A percentile compares a stretch with the other conserved stretches of the same genome.
Conservation (phyloP, 1,140 invertebrate species). For the Lineus longissimus region DNA sequence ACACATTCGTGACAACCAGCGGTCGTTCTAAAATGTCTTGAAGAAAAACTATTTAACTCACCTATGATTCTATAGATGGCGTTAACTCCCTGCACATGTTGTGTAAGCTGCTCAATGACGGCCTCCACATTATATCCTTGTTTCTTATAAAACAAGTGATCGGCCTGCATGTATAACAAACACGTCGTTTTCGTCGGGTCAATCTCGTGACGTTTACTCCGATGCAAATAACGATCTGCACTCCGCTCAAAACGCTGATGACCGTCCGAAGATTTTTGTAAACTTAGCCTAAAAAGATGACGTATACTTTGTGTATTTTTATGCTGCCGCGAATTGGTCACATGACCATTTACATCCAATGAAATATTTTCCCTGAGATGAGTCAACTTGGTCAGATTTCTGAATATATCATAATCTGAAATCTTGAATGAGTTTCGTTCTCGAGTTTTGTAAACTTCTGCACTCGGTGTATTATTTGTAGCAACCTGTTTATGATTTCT, state of each 20-base stretch:
- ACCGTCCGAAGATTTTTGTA: slow-evolving; percentile 4
- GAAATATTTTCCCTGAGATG: background rate
- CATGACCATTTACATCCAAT: background rate
- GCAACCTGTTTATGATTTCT: too few species aligned
- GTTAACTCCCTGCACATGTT: slow-evolving; percentile 90
- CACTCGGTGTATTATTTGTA: too few species aligned
- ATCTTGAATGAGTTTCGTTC: too few species aligned
- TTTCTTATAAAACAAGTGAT: slow-evolving; percentile 89
- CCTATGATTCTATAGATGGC: slow-evolving; percentile 85
- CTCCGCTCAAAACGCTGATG: background rate
- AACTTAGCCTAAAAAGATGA: background rate
- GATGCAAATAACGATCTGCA: slow-evolving; percentile 32
- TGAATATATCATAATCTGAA: too few species aligned
- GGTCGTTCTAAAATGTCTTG: too few species aligned
- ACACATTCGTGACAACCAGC: too few species aligned
- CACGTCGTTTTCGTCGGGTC: slow-evolving; percentile 72
- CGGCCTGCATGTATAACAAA: slow-evolving; percentile 89
- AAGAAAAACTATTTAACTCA: slow-evolving; percentile 48
- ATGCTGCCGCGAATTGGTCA: background rate
- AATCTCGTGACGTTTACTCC: slow-evolving; percentile 69
- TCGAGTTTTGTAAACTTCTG: too few species aligned
- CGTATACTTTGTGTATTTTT: background rate
- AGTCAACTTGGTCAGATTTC: too few species aligned
- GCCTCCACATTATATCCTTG: slow-evolving; percentile 90
- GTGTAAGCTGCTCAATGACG: slow-evolving; percentile 90